Conservation (phyloP, 2,888 invertebrate species). For the Sepioteuthis lessoniana region DNA sequence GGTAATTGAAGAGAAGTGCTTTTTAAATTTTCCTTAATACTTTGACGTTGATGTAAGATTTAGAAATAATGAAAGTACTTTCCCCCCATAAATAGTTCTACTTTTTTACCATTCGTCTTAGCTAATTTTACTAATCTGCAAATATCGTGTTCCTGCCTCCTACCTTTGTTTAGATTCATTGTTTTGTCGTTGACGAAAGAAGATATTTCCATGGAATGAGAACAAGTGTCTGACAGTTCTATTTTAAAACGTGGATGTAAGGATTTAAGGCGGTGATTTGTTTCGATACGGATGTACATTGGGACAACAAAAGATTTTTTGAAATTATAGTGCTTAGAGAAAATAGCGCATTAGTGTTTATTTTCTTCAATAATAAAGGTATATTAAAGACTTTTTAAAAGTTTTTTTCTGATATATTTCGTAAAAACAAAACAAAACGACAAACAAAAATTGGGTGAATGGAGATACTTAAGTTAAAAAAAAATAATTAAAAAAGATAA, state of each 20-base stretch:
- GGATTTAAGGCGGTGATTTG: background rate
- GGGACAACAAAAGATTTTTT: background rate
- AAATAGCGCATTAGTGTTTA: background rate
- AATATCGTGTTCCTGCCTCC: background rate
- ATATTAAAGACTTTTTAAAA: background rate
- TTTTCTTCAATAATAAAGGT: background rate
- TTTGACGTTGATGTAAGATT: too few species aligned
- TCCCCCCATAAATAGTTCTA: background rate
- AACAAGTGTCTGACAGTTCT: background rate
- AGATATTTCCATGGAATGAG: background rate
- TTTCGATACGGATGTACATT: constrained; percentile 20
- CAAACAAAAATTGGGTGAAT: background rate
- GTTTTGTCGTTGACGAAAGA: background rate
- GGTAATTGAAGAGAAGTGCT: too few species aligned
- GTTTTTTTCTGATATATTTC: background rate
- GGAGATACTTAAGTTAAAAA: background rate
- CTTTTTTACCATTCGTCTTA: background rate
- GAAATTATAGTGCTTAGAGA: background rate
- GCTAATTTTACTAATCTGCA: background rate
- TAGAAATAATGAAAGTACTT: background rate
- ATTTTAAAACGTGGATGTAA: too few species aligned
- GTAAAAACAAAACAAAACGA: background rate
- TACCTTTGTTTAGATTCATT: background rate
- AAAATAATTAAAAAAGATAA: background rate
- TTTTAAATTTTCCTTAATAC: too few species aligned